These are phyloP conservation scores for Pelvicachromis taeniatus DNA, from an alignment of 2,113 vertebrate species.

Conservation along the genomic window DNA sequence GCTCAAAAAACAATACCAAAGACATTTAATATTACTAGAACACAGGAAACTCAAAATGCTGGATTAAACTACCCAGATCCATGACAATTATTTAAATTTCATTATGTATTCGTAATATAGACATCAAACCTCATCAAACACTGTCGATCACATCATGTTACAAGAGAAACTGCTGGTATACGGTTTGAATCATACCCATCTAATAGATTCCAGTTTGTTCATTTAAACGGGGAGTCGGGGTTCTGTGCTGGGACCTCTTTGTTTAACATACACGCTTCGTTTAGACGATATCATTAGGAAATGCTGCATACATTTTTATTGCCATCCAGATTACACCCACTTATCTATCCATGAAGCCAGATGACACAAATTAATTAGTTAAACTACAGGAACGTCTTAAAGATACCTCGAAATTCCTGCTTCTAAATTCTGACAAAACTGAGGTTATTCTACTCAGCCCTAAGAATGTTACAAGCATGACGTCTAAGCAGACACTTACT, in stretches of 20 bases:
- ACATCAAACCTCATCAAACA: not conserved
- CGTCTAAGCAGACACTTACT: not conserved
- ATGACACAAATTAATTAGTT: not conserved
- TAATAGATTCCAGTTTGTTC: not conserved
- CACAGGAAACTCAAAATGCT: too few relatives aligned
- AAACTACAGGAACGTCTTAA: not conserved
- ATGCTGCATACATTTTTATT: not conserved
- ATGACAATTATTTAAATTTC: not conserved
- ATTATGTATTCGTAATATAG: not conserved
- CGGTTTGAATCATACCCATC: not conserved
- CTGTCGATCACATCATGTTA: not conserved
- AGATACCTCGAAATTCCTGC: not conserved
- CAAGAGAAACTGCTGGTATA: not conserved
- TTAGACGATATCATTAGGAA: accelerated
- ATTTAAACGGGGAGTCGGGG: not conserved
- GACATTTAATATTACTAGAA: too few relatives aligned
- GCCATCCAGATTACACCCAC: not conserved
- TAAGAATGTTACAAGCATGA: not conserved
- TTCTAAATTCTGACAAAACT: not conserved
- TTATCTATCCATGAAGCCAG: not conserved
- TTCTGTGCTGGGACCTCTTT: not conserved
- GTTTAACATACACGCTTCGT: not conserved
- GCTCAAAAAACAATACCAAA: too few relatives aligned
- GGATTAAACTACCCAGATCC: too few relatives aligned
- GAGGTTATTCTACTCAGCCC: not conserved